Percentiles rank a stretch among this genome's conserved stretches.
phyloP scores from a whole-genome alignment of 2,888 invertebrate genomes.

The Epistrophe eligans region DNA sequence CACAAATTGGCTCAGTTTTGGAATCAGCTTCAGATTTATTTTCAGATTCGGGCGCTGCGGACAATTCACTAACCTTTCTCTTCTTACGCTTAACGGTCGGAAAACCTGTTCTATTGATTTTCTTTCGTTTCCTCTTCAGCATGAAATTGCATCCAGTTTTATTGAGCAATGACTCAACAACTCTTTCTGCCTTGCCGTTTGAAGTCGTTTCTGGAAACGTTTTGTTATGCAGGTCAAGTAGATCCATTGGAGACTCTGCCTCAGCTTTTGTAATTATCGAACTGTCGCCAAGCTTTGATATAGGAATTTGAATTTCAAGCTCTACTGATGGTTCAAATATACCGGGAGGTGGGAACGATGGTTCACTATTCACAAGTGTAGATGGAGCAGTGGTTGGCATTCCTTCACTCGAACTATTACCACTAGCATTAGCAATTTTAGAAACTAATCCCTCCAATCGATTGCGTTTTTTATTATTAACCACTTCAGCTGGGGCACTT shows the following conservation, averaged over 20 bases:
- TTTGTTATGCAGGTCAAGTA: slow-evolving; percentile 78
- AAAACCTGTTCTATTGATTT: slow-evolving; percentile 94
- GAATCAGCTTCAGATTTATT: slow-evolving; percentile 42
- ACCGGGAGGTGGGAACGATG: slow-evolving; percentile 86
- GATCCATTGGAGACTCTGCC: slow-evolving; percentile 83
- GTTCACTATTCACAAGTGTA: slow-evolving; percentile 76
- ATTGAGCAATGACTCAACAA: slow-evolving; percentile 82
- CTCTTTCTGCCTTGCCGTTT: slow-evolving; percentile 79
- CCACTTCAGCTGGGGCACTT: slow-evolving; percentile 23
- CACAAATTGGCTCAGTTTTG: slow-evolving; percentile 83
- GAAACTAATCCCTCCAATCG: slow-evolving; percentile 87
- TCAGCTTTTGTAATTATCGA: slow-evolving; percentile 84
- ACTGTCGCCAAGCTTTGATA: slow-evolving; percentile 85
- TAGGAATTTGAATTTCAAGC: slow-evolving; percentile 88
- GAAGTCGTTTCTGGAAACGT: slow-evolving; percentile 73
- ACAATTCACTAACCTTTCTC: slow-evolving; percentile 84
- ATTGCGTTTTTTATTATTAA: slow-evolving; percentile 86
- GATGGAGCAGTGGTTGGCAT: slow-evolving; percentile 9
- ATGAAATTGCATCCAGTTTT: slow-evolving; percentile 82
- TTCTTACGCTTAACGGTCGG: slow-evolving; percentile 93
- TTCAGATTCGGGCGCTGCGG: slow-evolving; percentile 6
- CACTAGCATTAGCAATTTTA: slow-evolving; percentile 84
- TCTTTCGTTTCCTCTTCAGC: slow-evolving; percentile 88
- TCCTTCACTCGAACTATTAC: slow-evolving; percentile 56
- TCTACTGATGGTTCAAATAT: slow-evolving; percentile 89